Evolutionary conservation across 2,888 invertebrate genomes (phyloP).

Genomic region (Trimorus sp.): DNA sequence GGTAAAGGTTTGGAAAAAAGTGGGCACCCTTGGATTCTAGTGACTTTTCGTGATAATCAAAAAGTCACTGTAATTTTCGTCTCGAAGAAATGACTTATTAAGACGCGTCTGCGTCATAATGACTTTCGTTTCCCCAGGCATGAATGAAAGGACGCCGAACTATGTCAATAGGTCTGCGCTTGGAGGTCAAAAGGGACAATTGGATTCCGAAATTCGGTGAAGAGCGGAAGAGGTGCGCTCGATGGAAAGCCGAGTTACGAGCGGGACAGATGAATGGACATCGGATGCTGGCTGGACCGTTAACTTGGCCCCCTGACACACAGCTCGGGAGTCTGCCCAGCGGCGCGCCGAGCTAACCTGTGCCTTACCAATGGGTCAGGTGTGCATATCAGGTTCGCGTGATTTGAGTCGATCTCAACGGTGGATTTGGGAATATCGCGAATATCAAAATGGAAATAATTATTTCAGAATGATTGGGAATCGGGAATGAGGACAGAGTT

Average conservation of each 20-base stretch:
- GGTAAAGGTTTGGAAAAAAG: no score
- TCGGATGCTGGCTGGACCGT: constrained; percentile 74
- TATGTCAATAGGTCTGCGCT: constrained; percentile 50
- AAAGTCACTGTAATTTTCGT: neutral
- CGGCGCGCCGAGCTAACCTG: constrained; percentile 62
- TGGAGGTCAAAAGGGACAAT: constrained; percentile 53
- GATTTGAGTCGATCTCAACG: constrained; percentile 9
- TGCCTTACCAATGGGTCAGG: constrained; percentile 71
- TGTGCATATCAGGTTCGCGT: constrained; percentile 51
- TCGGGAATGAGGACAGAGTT: no score
- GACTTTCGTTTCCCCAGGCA: no score
- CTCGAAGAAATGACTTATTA: no score
- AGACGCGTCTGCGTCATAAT: no score
- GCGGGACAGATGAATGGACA: constrained; percentile 64
- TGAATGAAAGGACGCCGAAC: constrained; percentile 40
- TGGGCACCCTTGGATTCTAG: no score
- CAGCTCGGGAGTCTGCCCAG: constrained; percentile 69
- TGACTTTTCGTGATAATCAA: no score
- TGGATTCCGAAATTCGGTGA: constrained; percentile 48
- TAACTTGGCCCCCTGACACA: constrained; percentile 80
- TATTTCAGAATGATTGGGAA: no score
- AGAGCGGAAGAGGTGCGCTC: constrained; percentile 35
- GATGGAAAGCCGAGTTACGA: constrained; percentile 56
- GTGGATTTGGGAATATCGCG: neutral
- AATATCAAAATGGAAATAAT: no score